Percentiles rank a stretch among this genome's conserved stretches.
These are phyloP conservation scores for Drosophila sp. DNA, from an alignment of 1,140 invertebrate species.

Conservation along the genomic window DNA sequence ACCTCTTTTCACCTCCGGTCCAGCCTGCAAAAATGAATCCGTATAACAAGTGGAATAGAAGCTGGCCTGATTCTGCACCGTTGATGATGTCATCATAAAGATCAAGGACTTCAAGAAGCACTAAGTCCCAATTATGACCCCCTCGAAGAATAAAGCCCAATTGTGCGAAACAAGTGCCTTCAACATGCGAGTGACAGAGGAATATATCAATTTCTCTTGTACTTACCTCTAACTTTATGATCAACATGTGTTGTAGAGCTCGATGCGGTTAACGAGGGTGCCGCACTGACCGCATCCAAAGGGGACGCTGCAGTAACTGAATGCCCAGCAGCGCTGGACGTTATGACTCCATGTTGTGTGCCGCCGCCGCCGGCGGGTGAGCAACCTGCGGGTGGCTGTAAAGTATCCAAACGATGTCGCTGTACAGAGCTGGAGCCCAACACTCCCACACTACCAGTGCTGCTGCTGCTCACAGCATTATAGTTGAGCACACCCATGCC, in stretches of 20 bases:
- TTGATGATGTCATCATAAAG: no score
- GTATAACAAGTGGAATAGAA: no score
- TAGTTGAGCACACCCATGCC: slow-evolving; percentile 70
- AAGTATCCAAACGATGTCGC: slow-evolving; percentile 71
- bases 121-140: no score
- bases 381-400: slow-evolving; percentile 72
- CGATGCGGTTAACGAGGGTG: slow-evolving; percentile 51
- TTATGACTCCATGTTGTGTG: slow-evolving; percentile 77
- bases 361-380: slow-evolving; percentile 67
- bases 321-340: slow-evolving; percentile 67
- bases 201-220: not conserved
- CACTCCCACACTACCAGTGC: slow-evolving; percentile 57
- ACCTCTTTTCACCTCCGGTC: no score
- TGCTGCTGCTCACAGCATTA: slow-evolving; percentile 75
- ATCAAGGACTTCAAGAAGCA: no score
- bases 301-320: slow-evolving; percentile 29
- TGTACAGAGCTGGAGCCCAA: slow-evolving; percentile 56
- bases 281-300: slow-evolving; percentile 59
- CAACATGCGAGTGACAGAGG: not conserved
- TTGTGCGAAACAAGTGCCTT: not conserved
- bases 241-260: slow-evolving; percentile 59
- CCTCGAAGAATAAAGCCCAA: no score
- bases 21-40: no score
- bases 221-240: slow-evolving; percentile 75
- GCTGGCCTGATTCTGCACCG: no score